phyloP scores from a whole-genome alignment of 1,140 invertebrate species.

The Amyelois transitella region DNA sequence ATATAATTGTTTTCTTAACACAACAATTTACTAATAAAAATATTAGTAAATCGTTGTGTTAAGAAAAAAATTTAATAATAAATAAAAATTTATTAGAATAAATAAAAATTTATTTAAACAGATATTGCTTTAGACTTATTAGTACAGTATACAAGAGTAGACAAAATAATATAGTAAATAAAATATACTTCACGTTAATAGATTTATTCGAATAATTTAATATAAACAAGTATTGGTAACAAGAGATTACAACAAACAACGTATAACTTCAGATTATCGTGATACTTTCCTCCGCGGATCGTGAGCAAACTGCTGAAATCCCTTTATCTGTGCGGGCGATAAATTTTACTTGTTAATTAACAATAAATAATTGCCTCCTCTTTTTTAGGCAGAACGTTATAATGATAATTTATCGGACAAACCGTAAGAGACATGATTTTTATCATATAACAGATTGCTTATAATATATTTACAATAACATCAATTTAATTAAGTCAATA shows the following conservation, averaged over 20 bases:
- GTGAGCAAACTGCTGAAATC: background rate
- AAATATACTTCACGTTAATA: too few species aligned
- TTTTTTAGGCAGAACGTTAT: background rate
- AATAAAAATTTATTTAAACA: background rate
- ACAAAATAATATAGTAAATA: too few species aligned
- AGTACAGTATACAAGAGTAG: background rate
- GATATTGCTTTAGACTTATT: background rate
- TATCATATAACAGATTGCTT: background rate
- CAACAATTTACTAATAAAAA: background rate
- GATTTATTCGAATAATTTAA: too few species aligned
- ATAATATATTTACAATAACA: background rate
- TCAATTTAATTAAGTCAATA: too few species aligned
- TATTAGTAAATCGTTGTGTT: background rate
- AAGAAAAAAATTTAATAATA: background rate
- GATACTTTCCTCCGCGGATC: background rate
- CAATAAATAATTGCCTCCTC: constrained; percentile 1
- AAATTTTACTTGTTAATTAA: constrained; percentile 6
- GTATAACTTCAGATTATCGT: background rate
- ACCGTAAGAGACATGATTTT: background rate
- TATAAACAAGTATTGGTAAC: background rate
- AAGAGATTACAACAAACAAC: background rate
- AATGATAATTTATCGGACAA: background rate
- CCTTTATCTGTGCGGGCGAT: background rate
- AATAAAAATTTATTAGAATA: background rate
- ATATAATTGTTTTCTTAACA: background rate